Percentiles rank a stretch among this genome's conserved stretches.
These are phyloP conservation scores for Sialia sialis DNA, from an alignment of 2,113 vertebrate species.

Conservation along the genomic window DNA sequence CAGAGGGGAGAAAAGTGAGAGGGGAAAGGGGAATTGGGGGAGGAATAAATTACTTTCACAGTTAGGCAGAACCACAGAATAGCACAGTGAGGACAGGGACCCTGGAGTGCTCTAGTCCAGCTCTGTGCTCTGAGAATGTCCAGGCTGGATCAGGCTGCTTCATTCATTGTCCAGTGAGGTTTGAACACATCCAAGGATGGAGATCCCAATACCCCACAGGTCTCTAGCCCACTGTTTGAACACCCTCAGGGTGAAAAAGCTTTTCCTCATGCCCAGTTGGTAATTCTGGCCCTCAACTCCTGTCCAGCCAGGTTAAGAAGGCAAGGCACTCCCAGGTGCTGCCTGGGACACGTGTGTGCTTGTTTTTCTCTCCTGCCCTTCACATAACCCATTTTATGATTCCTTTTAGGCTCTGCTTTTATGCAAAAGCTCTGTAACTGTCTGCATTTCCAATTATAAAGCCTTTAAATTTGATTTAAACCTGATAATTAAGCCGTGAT, in stretches of 20 bases:
- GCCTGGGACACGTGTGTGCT: background rate
- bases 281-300: background rate
- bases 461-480: constrained; percentile 10
- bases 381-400: background rate
- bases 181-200: background rate
- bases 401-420: background rate
- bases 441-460: background rate
- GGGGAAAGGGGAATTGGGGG: background rate
- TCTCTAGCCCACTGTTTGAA: background rate
- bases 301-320: background rate
- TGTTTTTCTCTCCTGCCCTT: background rate
- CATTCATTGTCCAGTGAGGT: background rate
- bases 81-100: background rate
- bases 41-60: background rate
- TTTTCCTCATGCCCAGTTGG: background rate
- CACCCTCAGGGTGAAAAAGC: background rate
- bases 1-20: background rate
- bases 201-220: background rate
- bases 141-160: background rate
- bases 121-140: background rate
- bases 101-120: background rate
- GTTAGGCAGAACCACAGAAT: background rate
- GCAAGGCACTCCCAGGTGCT: background rate
- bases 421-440: background rate
- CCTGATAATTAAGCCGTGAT: background rate